phyloP scores from a whole-genome alignment of 2,797 vertebrate species.

The Novumbra hubbsi region DNA sequence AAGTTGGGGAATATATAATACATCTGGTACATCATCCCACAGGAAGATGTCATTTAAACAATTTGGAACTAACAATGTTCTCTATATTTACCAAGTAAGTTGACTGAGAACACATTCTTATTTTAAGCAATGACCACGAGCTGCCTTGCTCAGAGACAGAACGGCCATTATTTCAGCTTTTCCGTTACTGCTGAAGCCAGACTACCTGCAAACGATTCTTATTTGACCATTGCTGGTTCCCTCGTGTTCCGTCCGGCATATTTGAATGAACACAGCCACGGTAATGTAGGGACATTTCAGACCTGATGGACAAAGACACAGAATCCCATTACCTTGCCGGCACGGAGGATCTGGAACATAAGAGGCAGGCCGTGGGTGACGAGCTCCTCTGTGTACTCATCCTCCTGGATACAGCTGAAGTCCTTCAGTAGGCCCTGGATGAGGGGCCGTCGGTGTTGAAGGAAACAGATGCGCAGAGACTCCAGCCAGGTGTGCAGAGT shows the following conservation, averaged over 20 bases:
- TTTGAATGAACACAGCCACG: not conserved
- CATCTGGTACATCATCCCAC: not conserved
- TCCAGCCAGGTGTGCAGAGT: slow-evolving; percentile 82
- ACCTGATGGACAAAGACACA: not conserved
- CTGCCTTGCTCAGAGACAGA: too few relatives aligned
- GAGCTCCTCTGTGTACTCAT: slow-evolving; percentile 80
- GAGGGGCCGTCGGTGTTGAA: slow-evolving; percentile 75
- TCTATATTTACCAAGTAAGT: too few relatives aligned
- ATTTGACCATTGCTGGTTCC: not conserved
- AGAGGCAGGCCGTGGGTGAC: slow-evolving; percentile 81
- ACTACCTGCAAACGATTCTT: not conserved
- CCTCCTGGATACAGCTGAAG: slow-evolving; percentile 80
- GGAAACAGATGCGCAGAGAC: slow-evolving; percentile 76
- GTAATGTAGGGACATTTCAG: not conserved
- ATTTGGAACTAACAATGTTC: not conserved
- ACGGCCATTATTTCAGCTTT: too few relatives aligned
- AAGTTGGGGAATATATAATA: not conserved
- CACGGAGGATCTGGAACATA: slow-evolving; percentile 81
- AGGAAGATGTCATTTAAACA: not conserved
- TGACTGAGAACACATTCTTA: not conserved
- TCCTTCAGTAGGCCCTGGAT: slow-evolving; percentile 82
- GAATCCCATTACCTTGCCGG: slow-evolving; percentile 72
- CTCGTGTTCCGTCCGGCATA: not conserved
- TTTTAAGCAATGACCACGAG: too few relatives aligned
- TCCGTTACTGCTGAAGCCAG: too few relatives aligned